Percentiles rank a stretch among this genome's conserved stretches.
Conservation (phyloP, 2,113 vertebrate species). For the Megaleporinus macrocephalus region DNA sequence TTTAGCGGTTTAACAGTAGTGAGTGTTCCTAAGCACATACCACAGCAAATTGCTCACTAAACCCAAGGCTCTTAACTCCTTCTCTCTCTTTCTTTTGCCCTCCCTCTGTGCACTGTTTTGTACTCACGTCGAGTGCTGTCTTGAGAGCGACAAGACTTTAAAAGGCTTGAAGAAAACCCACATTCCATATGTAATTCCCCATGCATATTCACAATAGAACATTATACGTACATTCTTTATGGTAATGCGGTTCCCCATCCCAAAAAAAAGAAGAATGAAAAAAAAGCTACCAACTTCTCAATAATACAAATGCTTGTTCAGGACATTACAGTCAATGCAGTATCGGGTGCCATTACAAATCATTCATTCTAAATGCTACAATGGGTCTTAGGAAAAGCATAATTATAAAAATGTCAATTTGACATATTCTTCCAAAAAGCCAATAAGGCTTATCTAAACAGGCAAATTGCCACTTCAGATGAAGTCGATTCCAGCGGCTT, state of each 20-base stretch:
- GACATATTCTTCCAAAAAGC: slow-evolving; percentile 51
- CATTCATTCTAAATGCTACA: slow-evolving; percentile 32
- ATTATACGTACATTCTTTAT: slow-evolving; percentile 37
- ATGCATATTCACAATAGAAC: slow-evolving; percentile 37
- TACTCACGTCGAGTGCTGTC: background rate
- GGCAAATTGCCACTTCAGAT: slow-evolving; percentile 56
- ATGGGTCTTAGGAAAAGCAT: slow-evolving; percentile 40
- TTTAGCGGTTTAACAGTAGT: slow-evolving; percentile 45
- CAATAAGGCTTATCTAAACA: slow-evolving; percentile 59
- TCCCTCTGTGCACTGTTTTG: background rate
- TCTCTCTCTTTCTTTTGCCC: background rate
- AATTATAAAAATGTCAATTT: slow-evolving; percentile 56
- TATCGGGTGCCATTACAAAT: slow-evolving; percentile 27
- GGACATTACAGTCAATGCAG: slow-evolving; percentile 35
- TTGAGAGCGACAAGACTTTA: background rate
- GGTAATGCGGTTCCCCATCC: slow-evolving; percentile 20
- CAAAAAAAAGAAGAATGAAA: background rate
- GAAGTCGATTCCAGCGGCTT: slow-evolving; percentile 60
- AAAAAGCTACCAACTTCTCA: slow-evolving; percentile 11
- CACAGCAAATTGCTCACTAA: slow-evolving; percentile 8
- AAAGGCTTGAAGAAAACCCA: background rate
- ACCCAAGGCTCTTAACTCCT: background rate
- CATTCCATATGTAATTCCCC: slow-evolving; percentile 5
- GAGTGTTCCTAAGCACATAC: slow-evolving; percentile 9
- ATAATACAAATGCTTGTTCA: slow-evolving; percentile 52